These are phyloP conservation scores for Lynx canadensis DNA, from an alignment of 2,113 vertebrate species.

Conservation along the genomic window DNA sequence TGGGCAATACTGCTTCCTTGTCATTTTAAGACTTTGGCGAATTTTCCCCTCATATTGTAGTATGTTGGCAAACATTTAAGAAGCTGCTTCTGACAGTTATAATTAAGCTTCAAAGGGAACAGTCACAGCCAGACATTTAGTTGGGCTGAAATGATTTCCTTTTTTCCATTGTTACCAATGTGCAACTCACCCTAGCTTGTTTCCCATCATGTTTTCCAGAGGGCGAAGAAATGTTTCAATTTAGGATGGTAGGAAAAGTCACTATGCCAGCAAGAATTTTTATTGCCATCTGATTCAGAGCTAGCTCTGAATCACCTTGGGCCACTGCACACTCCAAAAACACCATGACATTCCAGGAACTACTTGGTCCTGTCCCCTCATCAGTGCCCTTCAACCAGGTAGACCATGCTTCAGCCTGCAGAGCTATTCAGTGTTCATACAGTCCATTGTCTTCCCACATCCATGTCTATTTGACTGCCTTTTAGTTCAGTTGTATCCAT, in stretches of 20 bases:
- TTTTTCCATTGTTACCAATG: not conserved
- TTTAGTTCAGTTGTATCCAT: not conserved
- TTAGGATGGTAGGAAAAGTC: not conserved
- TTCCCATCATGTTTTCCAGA: conserved; percentile 48
- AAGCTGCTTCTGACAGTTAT: conserved; percentile 61
- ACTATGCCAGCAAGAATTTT: not conserved
- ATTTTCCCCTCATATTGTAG: conserved; percentile 39
- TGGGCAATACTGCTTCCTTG: not conserved
- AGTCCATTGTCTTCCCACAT: not conserved
- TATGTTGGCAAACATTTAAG: conserved; percentile 63
- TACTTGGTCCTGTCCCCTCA: not conserved
- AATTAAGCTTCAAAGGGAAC: conserved; percentile 78
- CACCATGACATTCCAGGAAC: not conserved
- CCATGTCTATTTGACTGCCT: not conserved
- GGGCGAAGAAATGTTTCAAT: not conserved
- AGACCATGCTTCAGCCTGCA: not conserved
- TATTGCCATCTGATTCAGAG: not conserved
- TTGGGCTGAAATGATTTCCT: conserved; percentile 6
- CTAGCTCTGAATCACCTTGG: not conserved
- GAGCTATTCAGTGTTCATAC: not conserved
- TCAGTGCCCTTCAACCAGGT: not conserved
- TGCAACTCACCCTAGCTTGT: not conserved
- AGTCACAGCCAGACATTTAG: conserved; percentile 43
- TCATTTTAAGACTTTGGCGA: conserved; percentile 56
- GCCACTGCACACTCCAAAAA: not conserved